A percentile compares a stretch with the other conserved stretches of the same genome.
Evolutionary conservation across 2,888 invertebrate genomes (phyloP).

Genomic region (Pherbina coryleti): DNA sequence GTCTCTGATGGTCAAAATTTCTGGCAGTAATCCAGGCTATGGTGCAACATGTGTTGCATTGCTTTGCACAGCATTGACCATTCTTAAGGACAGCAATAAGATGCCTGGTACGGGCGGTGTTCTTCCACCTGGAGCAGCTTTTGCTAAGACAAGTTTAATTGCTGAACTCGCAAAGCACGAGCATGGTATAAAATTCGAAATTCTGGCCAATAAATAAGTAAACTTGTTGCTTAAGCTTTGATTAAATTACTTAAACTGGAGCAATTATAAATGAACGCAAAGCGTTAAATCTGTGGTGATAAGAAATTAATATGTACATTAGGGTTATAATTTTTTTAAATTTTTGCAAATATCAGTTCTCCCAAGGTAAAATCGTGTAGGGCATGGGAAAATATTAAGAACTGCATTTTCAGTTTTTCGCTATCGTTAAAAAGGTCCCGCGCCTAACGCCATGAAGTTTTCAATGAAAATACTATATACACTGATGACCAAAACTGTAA

Average conservation of each 20-base stretch:
- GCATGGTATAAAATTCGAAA: slow-evolving; percentile 80
- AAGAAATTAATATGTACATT: too few species aligned
- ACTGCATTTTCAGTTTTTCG: too few species aligned
- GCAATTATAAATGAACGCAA: background rate
- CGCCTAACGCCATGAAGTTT: too few species aligned
- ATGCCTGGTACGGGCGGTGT: slow-evolving; percentile 91
- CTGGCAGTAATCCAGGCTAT: slow-evolving; percentile 76
- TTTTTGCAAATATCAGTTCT: too few species aligned
- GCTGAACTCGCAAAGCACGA: slow-evolving; percentile 76
- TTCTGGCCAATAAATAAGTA: slow-evolving; percentile 68
- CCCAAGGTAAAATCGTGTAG: too few species aligned
- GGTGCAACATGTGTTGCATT: slow-evolving; percentile 83
- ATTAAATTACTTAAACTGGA: background rate
- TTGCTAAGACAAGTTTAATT: slow-evolving; percentile 83
- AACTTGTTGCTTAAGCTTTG: background rate
- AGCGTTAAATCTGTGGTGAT: background rate
- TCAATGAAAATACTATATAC: too few species aligned
- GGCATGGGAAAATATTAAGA: too few species aligned
- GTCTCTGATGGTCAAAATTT: slow-evolving; percentile 76
- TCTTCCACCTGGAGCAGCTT: slow-evolving; percentile 86
- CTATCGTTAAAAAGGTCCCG: too few species aligned
- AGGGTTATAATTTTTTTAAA: too few species aligned
- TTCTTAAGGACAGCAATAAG: slow-evolving; percentile 81
- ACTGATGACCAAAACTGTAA: too few species aligned
- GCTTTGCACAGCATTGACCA: slow-evolving; percentile 79